phyloP scores from a whole-genome alignment of 2,888 invertebrate species.

The Leptinotarsa haldemani region DNA sequence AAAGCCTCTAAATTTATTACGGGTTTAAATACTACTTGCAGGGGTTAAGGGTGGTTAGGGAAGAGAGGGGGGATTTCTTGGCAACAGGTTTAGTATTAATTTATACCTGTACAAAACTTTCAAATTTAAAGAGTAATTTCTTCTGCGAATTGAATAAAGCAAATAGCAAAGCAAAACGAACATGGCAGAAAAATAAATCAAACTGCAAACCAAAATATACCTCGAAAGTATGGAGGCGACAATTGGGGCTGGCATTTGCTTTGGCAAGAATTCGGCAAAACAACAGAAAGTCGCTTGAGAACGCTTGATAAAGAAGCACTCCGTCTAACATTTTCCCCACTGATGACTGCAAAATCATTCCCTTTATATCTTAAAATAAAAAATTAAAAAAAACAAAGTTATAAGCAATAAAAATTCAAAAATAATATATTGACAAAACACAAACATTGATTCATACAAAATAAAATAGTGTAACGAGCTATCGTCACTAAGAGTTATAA shows the following conservation, averaged over 20 bases:
- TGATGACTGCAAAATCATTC: constrained; percentile 66
- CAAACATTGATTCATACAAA: background rate
- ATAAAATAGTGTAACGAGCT: no score
- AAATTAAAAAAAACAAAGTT: constrained; percentile 56
- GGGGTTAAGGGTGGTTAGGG: no score
- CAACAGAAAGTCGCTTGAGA: constrained; percentile 70
- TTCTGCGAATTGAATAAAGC: constrained; percentile 10
- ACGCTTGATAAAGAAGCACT: constrained; percentile 61
- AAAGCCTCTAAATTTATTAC: no score
- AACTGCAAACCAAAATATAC: constrained; percentile 64
- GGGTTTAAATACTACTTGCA: no score
- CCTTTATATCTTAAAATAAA: constrained; percentile 63
- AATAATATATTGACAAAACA: constrained; percentile 40
- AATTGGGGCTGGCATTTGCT: constrained; percentile 74
- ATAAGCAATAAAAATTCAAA: constrained; percentile 52
- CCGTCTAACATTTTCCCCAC: constrained; percentile 60
- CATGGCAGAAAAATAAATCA: constrained; percentile 29
- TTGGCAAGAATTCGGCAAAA: constrained; percentile 79
- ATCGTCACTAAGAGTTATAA: no score
- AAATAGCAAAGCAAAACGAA: constrained; percentile 26
- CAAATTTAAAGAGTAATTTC: background rate
- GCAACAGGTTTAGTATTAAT: no score
- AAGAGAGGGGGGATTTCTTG: no score
- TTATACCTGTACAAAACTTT: background rate
- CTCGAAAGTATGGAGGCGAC: constrained; percentile 77